phyloP scores from a whole-genome alignment of 2,113 vertebrate species.

The Willisornis vidua region DNA sequence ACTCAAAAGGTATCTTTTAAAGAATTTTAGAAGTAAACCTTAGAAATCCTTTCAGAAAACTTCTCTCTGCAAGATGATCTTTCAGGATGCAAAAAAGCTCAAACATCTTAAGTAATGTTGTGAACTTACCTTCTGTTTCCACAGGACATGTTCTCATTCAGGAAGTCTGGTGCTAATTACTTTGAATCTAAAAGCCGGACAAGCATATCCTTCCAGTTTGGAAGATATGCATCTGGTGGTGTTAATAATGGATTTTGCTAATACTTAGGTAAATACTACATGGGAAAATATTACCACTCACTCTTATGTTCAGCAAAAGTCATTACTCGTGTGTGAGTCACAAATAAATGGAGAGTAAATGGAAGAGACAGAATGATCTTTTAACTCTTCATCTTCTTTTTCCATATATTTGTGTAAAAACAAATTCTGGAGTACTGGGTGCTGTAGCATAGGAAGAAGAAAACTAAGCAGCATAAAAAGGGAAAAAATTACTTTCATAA shows the following conservation, averaged over 20 bases:
- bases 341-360: not conserved
- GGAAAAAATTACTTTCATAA: not conserved
- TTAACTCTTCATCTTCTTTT: not conserved
- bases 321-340: not conserved
- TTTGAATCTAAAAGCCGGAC: conserved; percentile 60
- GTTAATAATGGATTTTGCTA: conserved; percentile 44
- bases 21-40: not conserved
- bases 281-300: not conserved
- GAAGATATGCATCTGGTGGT: conserved; percentile 38
- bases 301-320: conserved; percentile 14
- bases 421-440: not conserved
- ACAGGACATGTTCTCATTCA: conserved; percentile 76
- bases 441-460: not conserved
- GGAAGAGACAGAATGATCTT: not conserved
- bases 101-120: conserved; percentile 46
- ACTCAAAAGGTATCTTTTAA: not conserved
- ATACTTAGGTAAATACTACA: conserved; percentile 44
- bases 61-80: not conserved
- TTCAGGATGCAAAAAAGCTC: not conserved
- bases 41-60: conserved; percentile 18
- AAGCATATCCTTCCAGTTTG: conserved; percentile 48
- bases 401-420: not conserved
- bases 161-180: conserved; percentile 71
- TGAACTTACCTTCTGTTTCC: conserved; percentile 59
- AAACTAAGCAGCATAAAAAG: not conserved